These are phyloP conservation scores for Carposina sasakii DNA, from an alignment of 1,140 invertebrate species.

Conservation along the genomic window DNA sequence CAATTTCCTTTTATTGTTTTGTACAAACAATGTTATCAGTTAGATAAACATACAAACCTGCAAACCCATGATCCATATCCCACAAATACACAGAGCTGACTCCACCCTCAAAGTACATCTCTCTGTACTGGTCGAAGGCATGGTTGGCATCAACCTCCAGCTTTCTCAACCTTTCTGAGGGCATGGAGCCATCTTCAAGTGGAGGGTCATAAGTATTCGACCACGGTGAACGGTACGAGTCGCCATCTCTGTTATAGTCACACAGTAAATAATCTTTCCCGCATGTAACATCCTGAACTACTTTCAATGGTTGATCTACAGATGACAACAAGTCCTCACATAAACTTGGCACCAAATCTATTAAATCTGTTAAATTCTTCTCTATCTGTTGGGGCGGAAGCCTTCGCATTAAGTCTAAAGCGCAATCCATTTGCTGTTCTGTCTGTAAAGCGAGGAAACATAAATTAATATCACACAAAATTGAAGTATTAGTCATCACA, in stretches of 20 bases:
- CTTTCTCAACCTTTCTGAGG: slow-evolving; percentile 95
- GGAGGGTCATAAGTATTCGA: slow-evolving; percentile 99
- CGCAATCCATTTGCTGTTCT: slow-evolving; percentile 98
- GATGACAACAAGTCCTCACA: slow-evolving; percentile 98
- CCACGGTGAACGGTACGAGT: slow-evolving; percentile 99
- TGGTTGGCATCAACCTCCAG: slow-evolving; percentile 98
- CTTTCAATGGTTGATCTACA: slow-evolving; percentile 98
- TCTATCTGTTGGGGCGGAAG: slow-evolving; percentile 99
- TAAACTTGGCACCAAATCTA: slow-evolving; percentile 95
- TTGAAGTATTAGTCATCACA: slow-evolving; percentile 64
- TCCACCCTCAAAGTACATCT: slow-evolving; percentile 99
- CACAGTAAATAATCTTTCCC: slow-evolving; percentile 98
- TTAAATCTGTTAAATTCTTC: slow-evolving; percentile 97
- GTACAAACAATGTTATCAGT: neutral
- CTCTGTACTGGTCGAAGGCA: slow-evolving; percentile 98
- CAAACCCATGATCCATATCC: slow-evolving; percentile 99
- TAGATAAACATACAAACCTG: slow-evolving; percentile 72
- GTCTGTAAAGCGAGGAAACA: slow-evolving; percentile 77
- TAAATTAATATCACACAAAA: slow-evolving; percentile 27
- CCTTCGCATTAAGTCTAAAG: slow-evolving; percentile 98
- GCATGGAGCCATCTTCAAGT: slow-evolving; percentile 98
- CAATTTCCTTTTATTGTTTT: no score
- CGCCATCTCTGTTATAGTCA: slow-evolving; percentile 98
- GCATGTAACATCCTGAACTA: slow-evolving; percentile 93
- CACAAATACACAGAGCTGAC: slow-evolving; percentile 99